Evolutionary conservation across 2,888 invertebrate species (phyloP).

Genomic region (Acholoe squamosa): DNA sequence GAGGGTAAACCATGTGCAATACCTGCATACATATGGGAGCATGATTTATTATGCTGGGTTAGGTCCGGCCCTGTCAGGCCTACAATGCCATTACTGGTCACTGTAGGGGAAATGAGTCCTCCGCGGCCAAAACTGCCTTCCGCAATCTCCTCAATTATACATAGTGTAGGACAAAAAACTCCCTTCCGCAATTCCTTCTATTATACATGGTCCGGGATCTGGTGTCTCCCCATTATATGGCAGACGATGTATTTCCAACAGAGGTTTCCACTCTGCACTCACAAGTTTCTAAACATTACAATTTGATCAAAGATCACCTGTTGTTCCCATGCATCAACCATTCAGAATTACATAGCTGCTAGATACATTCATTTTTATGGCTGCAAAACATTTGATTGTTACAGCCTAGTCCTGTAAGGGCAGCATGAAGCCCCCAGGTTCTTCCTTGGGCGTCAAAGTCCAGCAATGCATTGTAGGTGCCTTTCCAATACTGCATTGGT

Average conservation of each 20-base stretch:
- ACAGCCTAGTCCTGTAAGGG: too few relatives aligned
- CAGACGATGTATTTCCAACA: not conserved
- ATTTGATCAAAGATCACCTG: too few relatives aligned
- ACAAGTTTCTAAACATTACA: not conserved
- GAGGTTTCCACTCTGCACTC: not conserved
- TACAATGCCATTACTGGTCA: not conserved
- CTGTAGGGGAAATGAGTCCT: slow-evolving; percentile 4
- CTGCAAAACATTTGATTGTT: too few relatives aligned
- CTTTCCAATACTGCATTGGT: too few relatives aligned
- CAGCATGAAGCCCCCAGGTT: too few relatives aligned
- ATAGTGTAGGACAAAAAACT: not conserved
- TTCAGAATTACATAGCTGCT: too few relatives aligned
- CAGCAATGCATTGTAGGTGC: too few relatives aligned
- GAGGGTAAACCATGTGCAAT: not conserved
- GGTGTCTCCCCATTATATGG: not conserved
- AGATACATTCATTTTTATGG: too few relatives aligned
- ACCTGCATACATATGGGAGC: not conserved
- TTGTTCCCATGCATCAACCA: too few relatives aligned
- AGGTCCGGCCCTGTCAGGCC: not conserved
- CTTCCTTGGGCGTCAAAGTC: too few relatives aligned
- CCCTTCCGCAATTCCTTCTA: not conserved
- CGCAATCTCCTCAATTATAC: not conserved
- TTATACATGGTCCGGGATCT: not conserved
- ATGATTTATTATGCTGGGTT: slow-evolving; percentile 12
- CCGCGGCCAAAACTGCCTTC: not conserved